phyloP scores from a whole-genome alignment of 2,888 invertebrate species.

The Ormyrus pomaceus region DNA sequence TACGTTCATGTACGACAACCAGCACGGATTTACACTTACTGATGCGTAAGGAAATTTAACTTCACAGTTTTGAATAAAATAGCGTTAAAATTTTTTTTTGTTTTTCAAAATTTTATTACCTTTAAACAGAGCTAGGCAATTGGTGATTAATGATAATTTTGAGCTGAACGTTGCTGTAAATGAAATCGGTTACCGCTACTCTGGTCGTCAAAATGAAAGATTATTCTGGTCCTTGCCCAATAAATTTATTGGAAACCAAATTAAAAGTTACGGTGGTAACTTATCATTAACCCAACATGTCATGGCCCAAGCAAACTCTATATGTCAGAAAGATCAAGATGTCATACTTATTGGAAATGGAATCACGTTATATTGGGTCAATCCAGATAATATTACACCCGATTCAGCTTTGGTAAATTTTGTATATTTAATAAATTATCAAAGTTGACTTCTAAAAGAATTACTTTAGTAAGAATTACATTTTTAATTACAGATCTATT shows the following conservation, averaged over 20 bases:
- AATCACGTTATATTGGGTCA: conserved; percentile 86
- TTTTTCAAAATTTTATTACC: conserved; percentile 8
- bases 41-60: conserved; percentile 76
- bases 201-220: conserved; percentile 72
- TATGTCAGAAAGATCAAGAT: conserved; percentile 84
- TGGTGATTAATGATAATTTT: conserved; percentile 77
- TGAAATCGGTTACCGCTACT: conserved; percentile 79
- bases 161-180: conserved; percentile 78
- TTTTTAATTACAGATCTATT: conserved; percentile 27
- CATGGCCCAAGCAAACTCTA: conserved; percentile 78
- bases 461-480: neutral
- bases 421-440: neutral
- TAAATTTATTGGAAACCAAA: conserved; percentile 80
- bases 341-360: conserved; percentile 89
- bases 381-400: conserved; percentile 79
- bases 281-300: conserved; percentile 86
- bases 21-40: conserved; percentile 81
- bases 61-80: neutral
- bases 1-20: conserved; percentile 78
- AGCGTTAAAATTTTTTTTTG: conserved; percentile 1
- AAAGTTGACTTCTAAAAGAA: neutral
- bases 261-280: conserved; percentile 92
- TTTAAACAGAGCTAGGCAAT: conserved; percentile 70
- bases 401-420: conserved; percentile 79
- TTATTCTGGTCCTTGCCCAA: conserved; percentile 88